Evolutionary conservation across 2,797 vertebrate species (phyloP).

Genomic region (Channallabes apus): DNA sequence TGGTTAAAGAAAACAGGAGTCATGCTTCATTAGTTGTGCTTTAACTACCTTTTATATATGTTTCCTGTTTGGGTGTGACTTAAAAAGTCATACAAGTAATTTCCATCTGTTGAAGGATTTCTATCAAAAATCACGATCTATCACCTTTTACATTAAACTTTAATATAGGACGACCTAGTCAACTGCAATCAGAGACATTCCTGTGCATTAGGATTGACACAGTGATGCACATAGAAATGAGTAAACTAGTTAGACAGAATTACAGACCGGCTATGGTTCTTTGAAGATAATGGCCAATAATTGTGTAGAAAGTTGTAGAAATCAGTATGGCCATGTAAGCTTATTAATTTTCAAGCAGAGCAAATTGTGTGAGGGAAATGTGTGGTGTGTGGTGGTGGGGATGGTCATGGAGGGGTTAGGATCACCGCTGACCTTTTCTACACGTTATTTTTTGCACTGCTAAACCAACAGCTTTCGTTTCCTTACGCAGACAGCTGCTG

Average conservation of each 20-base stretch:
- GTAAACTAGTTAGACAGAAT: not conserved
- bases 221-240: not conserved
- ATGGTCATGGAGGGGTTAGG: not conserved
- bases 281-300: not conserved
- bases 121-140: not conserved
- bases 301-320: not conserved
- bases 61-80: not conserved
- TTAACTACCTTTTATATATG: not conserved
- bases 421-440: conserved; percentile 1
- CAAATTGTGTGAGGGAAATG: too few species aligned
- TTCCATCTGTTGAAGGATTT: not conserved
- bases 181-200: not conserved
- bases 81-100: not conserved
- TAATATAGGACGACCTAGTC: not conserved
- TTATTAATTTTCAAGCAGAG: not conserved
- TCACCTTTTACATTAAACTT: not conserved
- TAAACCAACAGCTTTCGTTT: conserved; percentile 6
- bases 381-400: too few species aligned
- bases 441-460: not conserved
- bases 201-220: not conserved
- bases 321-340: not conserved
- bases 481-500: conserved; percentile 1
- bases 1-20: conserved; percentile 5
- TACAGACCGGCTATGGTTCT: not conserved
- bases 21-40: not conserved